phyloP scores from a whole-genome alignment of 2,113 vertebrate genomes.

The Rhinopomastus cyanomelas region DNA sequence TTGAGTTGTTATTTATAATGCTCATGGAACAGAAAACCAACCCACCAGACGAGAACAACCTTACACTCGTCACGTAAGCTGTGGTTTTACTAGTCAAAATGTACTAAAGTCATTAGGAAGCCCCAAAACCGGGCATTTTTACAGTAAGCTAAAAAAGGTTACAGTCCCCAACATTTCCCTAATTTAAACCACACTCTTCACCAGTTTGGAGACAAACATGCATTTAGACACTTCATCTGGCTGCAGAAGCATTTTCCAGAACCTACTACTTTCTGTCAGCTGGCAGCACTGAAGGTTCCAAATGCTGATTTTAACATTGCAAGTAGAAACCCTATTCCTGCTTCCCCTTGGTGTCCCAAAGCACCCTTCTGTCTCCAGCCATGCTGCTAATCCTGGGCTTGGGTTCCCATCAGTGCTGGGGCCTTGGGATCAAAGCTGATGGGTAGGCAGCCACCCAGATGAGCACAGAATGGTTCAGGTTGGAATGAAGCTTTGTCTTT shows the following conservation, averaged over 20 bases:
- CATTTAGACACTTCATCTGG: background rate
- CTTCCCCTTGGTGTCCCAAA: background rate
- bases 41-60: background rate
- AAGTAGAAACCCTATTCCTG: background rate
- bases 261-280: slow-evolving; percentile 36
- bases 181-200: slow-evolving; percentile 30
- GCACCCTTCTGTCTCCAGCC: background rate
- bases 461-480: background rate
- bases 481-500: background rate
- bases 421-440: background rate
- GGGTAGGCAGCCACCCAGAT: background rate
- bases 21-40: background rate
- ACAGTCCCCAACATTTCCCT: slow-evolving; percentile 16
- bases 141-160: slow-evolving; percentile 7
- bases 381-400: background rate
- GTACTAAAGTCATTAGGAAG: background rate
- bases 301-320: background rate
- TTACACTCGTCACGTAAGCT: background rate
- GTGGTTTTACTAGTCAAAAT: background rate
- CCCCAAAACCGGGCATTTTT: background rate
- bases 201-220: slow-evolving; percentile 16
- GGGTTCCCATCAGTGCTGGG: accelerated
- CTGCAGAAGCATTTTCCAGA: slow-evolving; percentile 35
- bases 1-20: background rate
- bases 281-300: slow-evolving; percentile 14